Conservation (phyloP, 2,797 vertebrate genomes). For the Thaleichthys pacificus region DNA sequence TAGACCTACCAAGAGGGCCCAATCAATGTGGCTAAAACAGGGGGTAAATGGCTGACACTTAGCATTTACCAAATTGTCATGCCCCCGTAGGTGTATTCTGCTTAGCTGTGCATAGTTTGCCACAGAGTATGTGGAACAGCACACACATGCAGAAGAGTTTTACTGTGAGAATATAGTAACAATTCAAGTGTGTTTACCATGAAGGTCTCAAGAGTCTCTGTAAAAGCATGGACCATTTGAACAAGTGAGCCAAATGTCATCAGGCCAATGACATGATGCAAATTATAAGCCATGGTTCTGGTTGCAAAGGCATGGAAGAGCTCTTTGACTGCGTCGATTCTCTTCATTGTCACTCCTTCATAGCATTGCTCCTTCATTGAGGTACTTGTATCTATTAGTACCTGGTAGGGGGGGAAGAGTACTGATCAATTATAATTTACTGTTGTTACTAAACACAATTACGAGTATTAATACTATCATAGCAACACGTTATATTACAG, state of each 20-base stretch:
- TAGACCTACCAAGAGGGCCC: too few relatives aligned
- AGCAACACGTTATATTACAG: too few relatives aligned
- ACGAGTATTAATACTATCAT: too few relatives aligned
- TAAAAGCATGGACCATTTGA: slow-evolving; percentile 62
- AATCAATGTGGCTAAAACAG: too few relatives aligned
- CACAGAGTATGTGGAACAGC: too few relatives aligned
- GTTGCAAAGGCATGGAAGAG: slow-evolving; percentile 66
- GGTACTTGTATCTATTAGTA: slow-evolving; percentile 65
- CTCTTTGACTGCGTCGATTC: slow-evolving; percentile 64
- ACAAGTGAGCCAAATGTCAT: slow-evolving; percentile 58
- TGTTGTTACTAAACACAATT: background rate
- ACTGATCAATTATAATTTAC: background rate
- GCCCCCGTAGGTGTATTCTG: too few relatives aligned
- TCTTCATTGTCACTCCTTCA: slow-evolving; percentile 43
- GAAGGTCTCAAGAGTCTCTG: slow-evolving; percentile 68
- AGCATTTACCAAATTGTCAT: too few relatives aligned
- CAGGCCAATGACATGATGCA: slow-evolving; percentile 63
- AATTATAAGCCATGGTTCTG: slow-evolving; percentile 67
- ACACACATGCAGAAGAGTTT: too few relatives aligned
- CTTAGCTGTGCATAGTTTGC: too few relatives aligned
- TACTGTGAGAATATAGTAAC: too few relatives aligned
- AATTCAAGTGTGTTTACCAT: slow-evolving; percentile 47
- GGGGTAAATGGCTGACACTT: too few relatives aligned
- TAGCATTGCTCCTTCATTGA: slow-evolving; percentile 64
- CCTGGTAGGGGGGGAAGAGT: slow-evolving; percentile 32